Base-by-base conservation (phyloP, 2,797 vertebrate genomes). In the Melanotaenia trifasciata region DNA sequence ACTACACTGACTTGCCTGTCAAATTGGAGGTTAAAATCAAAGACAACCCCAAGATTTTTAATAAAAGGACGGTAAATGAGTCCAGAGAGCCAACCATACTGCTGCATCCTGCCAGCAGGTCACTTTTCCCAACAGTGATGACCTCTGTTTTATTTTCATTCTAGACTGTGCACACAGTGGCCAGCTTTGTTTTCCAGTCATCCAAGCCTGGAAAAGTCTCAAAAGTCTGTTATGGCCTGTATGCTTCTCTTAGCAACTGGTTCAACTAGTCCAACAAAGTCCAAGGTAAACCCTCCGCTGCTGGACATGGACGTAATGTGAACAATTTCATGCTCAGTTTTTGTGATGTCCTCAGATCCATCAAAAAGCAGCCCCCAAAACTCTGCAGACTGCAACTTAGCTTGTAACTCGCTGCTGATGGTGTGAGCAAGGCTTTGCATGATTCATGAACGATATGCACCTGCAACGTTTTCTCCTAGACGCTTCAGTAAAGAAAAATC, bases 121-220 rank as follows among this genome's bases (percentile, higher is more conserved):
- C n/a, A n/a, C n/a, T n/a, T n/a, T n/a, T n/a, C n/a, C n/a, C n/a
- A n/a, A n/a, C n/a, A n/a, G n/a, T n/a, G n/a, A n/a, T n/a, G n/a
- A n/a, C n/a, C n/a, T n/a, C n/a, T n/a, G n/a, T n/a, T n/a, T n/a
- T n/a, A n/a, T n/a, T n/a, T n/a, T n/a, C n/a, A n/a, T n/a, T n/a
- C n/a, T n/a, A n/a, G n/a, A n/a, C 50, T 71, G 51, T 45, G 22
- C 60, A 56, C 53, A 71, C 14, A 40, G 38, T 3, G 0, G 28
- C 16, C 38, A 71, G 57, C 60, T 56, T 60, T 70, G 35, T 58
- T n/a, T n/a, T n/a, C 18, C 65, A 64, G 51, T 57, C 28, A 64
- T 64, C 69, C 50, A 71, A 45, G 13, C 54, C 65, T 58, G 63
- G 36, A 38, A 40, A 58, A 58, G 50, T 45, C 32, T 67, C 65